Base-by-base conservation (phyloP, 1,140 invertebrate genomes). In the Zaprionus taronus region DNA sequence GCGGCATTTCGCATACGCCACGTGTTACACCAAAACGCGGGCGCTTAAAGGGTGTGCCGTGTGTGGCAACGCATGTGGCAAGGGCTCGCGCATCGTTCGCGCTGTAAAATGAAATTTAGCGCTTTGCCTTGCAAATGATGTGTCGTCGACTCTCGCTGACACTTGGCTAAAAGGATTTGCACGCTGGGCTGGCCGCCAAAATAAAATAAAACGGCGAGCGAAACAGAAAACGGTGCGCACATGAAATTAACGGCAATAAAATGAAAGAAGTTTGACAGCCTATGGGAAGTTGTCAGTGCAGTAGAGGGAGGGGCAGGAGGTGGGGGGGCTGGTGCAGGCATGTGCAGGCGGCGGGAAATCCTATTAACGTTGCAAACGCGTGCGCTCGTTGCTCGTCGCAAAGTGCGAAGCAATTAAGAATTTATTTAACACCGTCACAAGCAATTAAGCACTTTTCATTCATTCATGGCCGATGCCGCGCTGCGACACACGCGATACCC, bases 371-470 rank as follows among this genome's bases (percentile, higher is more conserved):
- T 90, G 90, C 85, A 91, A 91, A 83, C 90, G 87, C 41, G 38
- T 15, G n/a, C n/a, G 41, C 22, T 22, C n/a, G 7, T n/a, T 6
- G 38, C 38, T 41, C 41, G 31, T 17, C 89, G 91, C 85, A 92
- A 92, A 92, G 91, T 92, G 91, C 91, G 91, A 92, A 92, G 84
- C 91, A 89, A 92, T 92, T 92, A 92, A 92, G 91, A 92, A 92
- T 92, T 92, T 92, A 92, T 92, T 92, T 92, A 92, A 92, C 89
- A 85, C 91, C 91, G 84, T 92, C 91, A 92, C 91, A 92, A 92
- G 91, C 91, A 92, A 92, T 92, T 92, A 92, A 92, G 87, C 91
- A 85, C 87, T 92, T 92, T 91, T 91, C 87, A 91, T 91, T 91
- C 86, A 91, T 91, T 90, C 85, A 90, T 80, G 84, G 70, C 31